Conservation (phyloP, 2,888 invertebrate genomes). For the Gnatocerus cornutus region DNA sequence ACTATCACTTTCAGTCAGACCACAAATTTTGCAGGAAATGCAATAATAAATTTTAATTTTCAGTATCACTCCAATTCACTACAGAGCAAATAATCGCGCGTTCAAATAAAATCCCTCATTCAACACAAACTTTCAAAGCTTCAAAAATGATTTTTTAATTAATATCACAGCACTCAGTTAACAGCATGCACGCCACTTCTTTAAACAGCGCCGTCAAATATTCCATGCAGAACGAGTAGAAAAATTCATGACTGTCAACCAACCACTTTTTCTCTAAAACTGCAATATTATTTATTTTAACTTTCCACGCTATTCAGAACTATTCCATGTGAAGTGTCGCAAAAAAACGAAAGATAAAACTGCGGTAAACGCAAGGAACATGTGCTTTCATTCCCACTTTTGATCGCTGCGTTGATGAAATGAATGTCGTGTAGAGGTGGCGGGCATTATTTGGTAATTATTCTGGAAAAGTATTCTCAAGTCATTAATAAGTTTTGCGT, state of each 20-base stretch:
- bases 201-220: background rate
- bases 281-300: conserved; percentile 9
- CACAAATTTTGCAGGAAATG: no score
- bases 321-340: background rate
- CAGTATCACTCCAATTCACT: no score
- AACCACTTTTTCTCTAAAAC: background rate
- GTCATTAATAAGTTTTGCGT: no score
- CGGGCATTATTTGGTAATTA: conserved; percentile 32
- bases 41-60: no score
- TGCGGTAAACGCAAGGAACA: conserved; percentile 29
- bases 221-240: background rate
- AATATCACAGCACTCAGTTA: no score
- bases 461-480: no score
- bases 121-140: no score
- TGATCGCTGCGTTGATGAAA: conserved; percentile 24
- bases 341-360: conserved; percentile 17
- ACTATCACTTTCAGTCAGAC: no score
- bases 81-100: no score
- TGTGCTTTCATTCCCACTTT: conserved; percentile 32
- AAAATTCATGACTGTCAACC: background rate
- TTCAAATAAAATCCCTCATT: no score
- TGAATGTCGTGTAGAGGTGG: conserved; percentile 10
- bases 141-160: no score
- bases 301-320: background rate
- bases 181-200: no score